Conservation (phyloP, 2,888 invertebrate species). For the Helleia helle region DNA sequence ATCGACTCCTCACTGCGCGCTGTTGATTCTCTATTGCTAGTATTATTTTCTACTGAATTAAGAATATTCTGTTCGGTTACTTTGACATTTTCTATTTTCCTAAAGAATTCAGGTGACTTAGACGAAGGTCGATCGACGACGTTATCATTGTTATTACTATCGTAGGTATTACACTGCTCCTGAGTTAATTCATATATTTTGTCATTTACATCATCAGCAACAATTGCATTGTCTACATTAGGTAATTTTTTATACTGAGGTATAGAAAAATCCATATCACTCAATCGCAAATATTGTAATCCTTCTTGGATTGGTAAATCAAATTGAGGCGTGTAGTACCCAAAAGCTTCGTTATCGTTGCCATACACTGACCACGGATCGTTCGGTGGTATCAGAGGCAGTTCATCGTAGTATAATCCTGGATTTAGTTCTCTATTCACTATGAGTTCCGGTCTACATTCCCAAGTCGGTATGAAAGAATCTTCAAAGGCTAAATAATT, state of each 20-base stretch:
- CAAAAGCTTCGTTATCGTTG: conserved; percentile 44
- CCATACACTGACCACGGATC: conserved; percentile 62
- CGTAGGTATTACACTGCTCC: conserved; percentile 23
- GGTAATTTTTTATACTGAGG: conserved; percentile 63
- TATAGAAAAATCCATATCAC: conserved; percentile 59
- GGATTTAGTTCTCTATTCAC: conserved; percentile 40
- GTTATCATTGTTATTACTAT: conserved; percentile 11
- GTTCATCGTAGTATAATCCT: conserved; percentile 50
- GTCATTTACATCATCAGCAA: not conserved
- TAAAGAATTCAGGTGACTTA: conserved; percentile 22
- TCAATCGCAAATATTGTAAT: conserved; percentile 56
- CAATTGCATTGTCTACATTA: conserved; percentile 30
- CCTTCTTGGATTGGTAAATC: conserved; percentile 41
- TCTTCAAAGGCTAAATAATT: conserved; percentile 70
- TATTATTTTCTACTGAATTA: conserved; percentile 29
- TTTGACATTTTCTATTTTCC: conserved; percentile 24
- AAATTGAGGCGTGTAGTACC: conserved; percentile 53
- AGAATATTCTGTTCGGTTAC: conserved; percentile 39
- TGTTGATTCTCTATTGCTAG: conserved; percentile 41
- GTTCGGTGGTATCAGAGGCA: conserved; percentile 53
- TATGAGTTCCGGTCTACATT: conserved; percentile 51
- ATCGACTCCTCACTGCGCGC: conserved; percentile 55
- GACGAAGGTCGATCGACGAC: conserved; percentile 14
- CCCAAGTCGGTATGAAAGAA: conserved; percentile 63
- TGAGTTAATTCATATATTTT: conserved; percentile 21